Conservation (phyloP, 2,113 vertebrate genomes). For the Nematolebias whitei region DNA sequence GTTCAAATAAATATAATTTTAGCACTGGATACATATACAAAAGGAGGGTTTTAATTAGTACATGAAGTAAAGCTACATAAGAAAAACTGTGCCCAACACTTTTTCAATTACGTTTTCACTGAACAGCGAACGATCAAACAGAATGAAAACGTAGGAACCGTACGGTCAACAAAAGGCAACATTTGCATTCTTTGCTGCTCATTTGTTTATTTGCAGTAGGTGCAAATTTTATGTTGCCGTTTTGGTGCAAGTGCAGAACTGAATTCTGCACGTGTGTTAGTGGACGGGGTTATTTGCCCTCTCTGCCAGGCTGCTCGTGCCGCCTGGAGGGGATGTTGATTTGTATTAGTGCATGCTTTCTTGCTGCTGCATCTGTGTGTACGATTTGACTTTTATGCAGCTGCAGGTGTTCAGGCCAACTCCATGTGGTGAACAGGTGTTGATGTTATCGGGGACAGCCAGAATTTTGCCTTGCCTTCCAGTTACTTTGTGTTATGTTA, state of each 20-base stretch:
- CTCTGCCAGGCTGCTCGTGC: not conserved
- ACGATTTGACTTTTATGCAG: not conserved
- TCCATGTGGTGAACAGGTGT: conserved; percentile 24
- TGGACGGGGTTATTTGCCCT: not conserved
- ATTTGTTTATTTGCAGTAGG: not conserved
- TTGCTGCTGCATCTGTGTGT: conserved; percentile 6
- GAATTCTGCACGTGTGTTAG: not conserved
- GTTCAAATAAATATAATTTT: no score
- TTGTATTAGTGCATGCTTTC: conserved; percentile 14
- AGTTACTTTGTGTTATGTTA: not conserved
- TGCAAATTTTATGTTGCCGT: not conserved
- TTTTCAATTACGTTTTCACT: not conserved
- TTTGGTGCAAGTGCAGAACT: no score
- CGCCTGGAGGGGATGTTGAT: conserved; percentile 1
- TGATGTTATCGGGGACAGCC: not conserved
- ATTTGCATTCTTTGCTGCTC: not conserved
- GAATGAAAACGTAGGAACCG: not conserved
- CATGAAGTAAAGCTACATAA: no score
- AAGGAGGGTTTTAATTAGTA: no score
- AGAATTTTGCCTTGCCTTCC: not conserved
- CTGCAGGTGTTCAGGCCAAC: conserved; percentile 4
- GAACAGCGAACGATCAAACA: not conserved
- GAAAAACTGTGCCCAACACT: no score
- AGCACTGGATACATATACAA: no score
- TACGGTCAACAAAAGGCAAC: not conserved